A percentile compares a stretch with the other conserved stretches of the same genome.
Evolutionary conservation across 1,140 invertebrate species (phyloP).

Genomic region (Eubasilissa regina): DNA sequence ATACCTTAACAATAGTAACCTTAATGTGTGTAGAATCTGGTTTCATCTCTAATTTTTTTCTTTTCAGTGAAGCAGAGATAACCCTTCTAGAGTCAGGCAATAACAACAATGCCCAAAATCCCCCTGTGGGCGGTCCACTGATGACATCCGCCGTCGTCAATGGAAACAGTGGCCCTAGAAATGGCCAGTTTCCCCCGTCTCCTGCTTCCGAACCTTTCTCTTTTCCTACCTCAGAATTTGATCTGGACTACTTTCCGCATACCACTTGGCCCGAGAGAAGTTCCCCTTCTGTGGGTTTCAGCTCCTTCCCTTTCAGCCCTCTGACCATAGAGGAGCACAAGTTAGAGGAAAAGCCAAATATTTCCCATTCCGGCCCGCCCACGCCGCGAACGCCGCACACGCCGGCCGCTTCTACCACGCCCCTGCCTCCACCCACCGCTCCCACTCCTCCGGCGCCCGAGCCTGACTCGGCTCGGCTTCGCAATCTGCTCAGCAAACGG

Average conservation of each 20-base stretch:
- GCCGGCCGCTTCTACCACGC: slow-evolving; percentile 71
- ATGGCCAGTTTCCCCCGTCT: slow-evolving; percentile 55
- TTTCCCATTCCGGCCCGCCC: slow-evolving; percentile 63
- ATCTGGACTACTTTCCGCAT: slow-evolving; percentile 52
- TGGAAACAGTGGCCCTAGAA: slow-evolving; percentile 65
- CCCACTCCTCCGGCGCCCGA: slow-evolving; percentile 63
- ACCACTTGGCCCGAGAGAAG: slow-evolving; percentile 49
- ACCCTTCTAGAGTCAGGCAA: slow-evolving; percentile 66
- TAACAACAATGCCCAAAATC: slow-evolving; percentile 60
- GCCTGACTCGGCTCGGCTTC: slow-evolving; percentile 77
- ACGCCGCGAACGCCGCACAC: slow-evolving; percentile 71
- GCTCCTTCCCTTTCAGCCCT: slow-evolving; percentile 53
- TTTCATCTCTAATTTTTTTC: slow-evolving; percentile 46
- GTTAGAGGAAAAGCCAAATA: slow-evolving; percentile 37
- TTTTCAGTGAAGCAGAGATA: slow-evolving; percentile 72
- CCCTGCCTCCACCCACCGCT: slow-evolving; percentile 64
- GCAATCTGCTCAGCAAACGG: slow-evolving; percentile 78
- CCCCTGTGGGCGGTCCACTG: slow-evolving; percentile 75
- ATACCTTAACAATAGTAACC: too few species aligned
- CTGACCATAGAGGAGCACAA: slow-evolving; percentile 53
- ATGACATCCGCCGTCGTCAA: slow-evolving; percentile 78
- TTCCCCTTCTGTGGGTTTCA: slow-evolving; percentile 50
- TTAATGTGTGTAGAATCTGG: too few species aligned
- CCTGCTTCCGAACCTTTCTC: slow-evolving; percentile 55
- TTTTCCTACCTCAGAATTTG: slow-evolving; percentile 50